phyloP scores from a whole-genome alignment of 2,113 vertebrate genomes.

The Neogobius melanostomus region DNA sequence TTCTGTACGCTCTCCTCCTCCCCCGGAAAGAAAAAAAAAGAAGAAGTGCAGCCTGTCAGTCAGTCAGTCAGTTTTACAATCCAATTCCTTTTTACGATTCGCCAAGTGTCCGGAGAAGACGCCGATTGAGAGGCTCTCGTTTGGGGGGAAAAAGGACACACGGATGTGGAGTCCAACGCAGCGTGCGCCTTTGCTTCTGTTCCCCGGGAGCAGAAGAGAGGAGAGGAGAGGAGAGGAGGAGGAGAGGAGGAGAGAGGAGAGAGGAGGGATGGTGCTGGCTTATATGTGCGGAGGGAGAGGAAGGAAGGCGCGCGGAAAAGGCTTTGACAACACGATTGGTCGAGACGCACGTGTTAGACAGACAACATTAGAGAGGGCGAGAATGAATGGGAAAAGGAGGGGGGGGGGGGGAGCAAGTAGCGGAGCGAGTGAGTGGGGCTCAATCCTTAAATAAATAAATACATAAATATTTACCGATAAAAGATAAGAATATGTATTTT shows the following conservation, averaged over 20 bases:
- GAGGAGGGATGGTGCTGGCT: background rate
- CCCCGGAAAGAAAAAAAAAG: too few species aligned
- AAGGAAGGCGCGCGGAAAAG: background rate
- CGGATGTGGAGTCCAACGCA: slow-evolving; percentile 20
- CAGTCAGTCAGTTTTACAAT: too few species aligned
- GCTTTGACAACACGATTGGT: slow-evolving; percentile 7
- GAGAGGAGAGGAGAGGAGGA: background rate
- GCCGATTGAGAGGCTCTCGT: too few species aligned
- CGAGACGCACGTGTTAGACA: slow-evolving; percentile 20
- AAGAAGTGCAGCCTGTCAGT: too few species aligned
- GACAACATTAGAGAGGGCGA: slow-evolving; percentile 1
- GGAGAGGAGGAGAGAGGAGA: background rate
- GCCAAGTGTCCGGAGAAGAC: too few species aligned
- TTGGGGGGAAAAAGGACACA: too few species aligned
- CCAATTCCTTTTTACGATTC: too few species aligned
- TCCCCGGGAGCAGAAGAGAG: background rate
- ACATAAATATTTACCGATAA: too few species aligned
- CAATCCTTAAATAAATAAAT: too few species aligned
- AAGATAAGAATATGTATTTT: too few species aligned
- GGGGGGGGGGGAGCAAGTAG: background rate
- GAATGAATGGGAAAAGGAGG: background rate
- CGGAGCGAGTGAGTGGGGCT: too few species aligned
- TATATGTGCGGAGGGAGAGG: background rate
- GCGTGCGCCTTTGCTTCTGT: slow-evolving; percentile 9
- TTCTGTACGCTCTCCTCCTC: too few species aligned